Percentiles rank a stretch among this genome's conserved stretches.
phyloP scores from a whole-genome alignment of 2,113 vertebrate genomes.

The Stomatorhinus ivindoensis region DNA sequence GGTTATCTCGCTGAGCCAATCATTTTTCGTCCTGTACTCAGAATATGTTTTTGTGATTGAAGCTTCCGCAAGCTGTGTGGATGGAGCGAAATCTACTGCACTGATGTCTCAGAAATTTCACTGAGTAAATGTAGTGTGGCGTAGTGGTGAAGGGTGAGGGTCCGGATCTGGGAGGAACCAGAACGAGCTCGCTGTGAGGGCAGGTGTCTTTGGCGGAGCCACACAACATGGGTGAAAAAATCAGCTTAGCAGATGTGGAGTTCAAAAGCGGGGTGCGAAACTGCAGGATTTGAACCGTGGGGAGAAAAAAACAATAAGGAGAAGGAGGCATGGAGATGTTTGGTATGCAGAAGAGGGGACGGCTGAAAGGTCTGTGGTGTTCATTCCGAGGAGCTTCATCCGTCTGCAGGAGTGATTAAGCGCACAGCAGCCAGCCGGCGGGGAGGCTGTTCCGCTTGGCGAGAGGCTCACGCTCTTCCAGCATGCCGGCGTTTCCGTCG shows the following conservation, averaged over 20 bases:
- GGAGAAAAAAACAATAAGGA: background rate
- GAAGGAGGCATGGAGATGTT: background rate
- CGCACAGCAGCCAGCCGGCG: background rate
- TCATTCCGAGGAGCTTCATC: background rate
- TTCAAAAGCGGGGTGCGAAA: background rate
- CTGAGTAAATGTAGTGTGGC: background rate
- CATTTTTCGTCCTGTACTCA: too few relatives aligned
- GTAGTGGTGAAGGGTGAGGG: background rate
- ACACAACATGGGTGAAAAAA: background rate
- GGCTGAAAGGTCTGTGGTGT: background rate
- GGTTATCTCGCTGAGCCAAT: too few relatives aligned
- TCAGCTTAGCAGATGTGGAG: background rate
- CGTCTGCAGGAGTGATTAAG: constrained; percentile 5
- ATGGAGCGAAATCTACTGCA: background rate
- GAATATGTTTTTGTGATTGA: too few relatives aligned
- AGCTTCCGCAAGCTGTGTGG: too few relatives aligned
- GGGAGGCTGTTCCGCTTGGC: background rate
- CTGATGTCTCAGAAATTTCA: background rate
- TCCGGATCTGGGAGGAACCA: too few relatives aligned
- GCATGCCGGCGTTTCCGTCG: too few relatives aligned
- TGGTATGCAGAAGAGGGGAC: background rate
- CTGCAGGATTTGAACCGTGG: background rate
- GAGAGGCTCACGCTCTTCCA: background rate
- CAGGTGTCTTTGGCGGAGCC: background rate
- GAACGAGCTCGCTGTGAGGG: background rate